Base-by-base conservation (phyloP, 2,888 invertebrate genomes). In the Orthonevra nobilis region DNA sequence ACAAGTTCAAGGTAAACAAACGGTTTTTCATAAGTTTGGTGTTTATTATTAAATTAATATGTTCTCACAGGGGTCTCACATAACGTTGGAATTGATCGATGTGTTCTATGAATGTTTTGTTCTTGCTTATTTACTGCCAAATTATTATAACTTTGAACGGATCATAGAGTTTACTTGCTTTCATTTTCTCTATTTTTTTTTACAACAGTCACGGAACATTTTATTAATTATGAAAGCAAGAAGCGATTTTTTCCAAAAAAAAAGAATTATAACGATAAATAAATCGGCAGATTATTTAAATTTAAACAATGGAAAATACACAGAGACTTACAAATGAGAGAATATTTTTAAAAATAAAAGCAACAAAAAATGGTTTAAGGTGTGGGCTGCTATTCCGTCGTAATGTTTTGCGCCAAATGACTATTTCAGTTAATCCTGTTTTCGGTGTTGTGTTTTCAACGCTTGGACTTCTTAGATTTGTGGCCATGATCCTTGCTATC, bases 401-500 rank as follows among this genome's bases (percentile, higher is more conserved):
- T 61, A 40, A 28, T 15, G 40, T 19, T 40, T 69, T 50, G 40
- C 56, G 63, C 75, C 48, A 48, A 10, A 32, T 26, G 48, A 36
- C 66, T 60, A 20, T 15, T 48, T 19, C 3, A 2, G 32, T 9
- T n/a, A 6, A 46, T 34, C 10, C 20, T 7, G n/a, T 48, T 20
- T 12, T 48, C 6, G 14, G 20, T 1, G 2, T 36, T 32, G 12
- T 12, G 12, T 12, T 20, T 72, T 84, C 84, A 88, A 73, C 82
- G 88, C 46, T 90, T 94, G 23, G 93, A 91, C 89, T 91, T 94
- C 88, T 95, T 95, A 54, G 93, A 90, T 79, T 92, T 92, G 85
- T 91, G 91, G 82, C 90, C 90, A 83, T 89, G 90, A 40, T 94
- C 94, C 50, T 91, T 90, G 85, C 94, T 94, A 82, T 93, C 94